A percentile compares a stretch with the other conserved stretches of the same genome.
These are phyloP conservation scores for Pseudobourletiella spinata DNA, from an alignment of 1,140 invertebrate species.

Conservation along the genomic window DNA sequence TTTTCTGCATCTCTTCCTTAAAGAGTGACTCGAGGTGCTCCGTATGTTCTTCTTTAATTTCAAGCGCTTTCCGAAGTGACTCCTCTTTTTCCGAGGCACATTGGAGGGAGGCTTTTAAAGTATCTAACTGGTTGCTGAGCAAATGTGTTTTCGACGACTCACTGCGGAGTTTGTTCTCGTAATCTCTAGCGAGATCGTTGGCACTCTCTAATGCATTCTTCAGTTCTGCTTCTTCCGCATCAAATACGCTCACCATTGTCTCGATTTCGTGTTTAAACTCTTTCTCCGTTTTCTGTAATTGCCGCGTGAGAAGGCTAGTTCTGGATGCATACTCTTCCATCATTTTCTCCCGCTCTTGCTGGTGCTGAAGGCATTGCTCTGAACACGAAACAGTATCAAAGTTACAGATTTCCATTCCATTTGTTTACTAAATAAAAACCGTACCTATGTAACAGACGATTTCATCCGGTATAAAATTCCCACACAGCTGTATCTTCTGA, in stretches of 20 bases:
- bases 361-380: slow-evolving; percentile 27
- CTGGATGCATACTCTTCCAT: slow-evolving; percentile 25
- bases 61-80: slow-evolving; percentile 7
- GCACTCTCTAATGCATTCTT: slow-evolving; percentile 12
- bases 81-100: slow-evolving; percentile 1
- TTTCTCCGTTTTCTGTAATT: slow-evolving; percentile 29
- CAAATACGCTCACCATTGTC: slow-evolving; percentile 23
- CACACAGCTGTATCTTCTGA: slow-evolving; percentile 39
- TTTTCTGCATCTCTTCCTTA: slow-evolving; percentile 4
- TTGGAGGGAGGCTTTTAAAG: neutral
- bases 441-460: slow-evolving; percentile 39
- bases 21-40: slow-evolving; percentile 4
- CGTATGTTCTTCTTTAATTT: slow-evolving; percentile 21
- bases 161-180: neutral
- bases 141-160: neutral
- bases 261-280: slow-evolving; percentile 27
- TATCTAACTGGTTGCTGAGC: neutral
- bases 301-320: slow-evolving; percentile 22
- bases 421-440: neutral
- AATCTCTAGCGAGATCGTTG: neutral
- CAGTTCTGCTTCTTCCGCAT: slow-evolving; percentile 25
- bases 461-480: slow-evolving; percentile 44
- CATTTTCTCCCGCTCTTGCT: slow-evolving; percentile 20
- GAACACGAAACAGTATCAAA: neutral
- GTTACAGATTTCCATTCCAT: neutral